Conservation (phyloP, 2,113 vertebrate species). For the Trogon surrucura region DNA sequence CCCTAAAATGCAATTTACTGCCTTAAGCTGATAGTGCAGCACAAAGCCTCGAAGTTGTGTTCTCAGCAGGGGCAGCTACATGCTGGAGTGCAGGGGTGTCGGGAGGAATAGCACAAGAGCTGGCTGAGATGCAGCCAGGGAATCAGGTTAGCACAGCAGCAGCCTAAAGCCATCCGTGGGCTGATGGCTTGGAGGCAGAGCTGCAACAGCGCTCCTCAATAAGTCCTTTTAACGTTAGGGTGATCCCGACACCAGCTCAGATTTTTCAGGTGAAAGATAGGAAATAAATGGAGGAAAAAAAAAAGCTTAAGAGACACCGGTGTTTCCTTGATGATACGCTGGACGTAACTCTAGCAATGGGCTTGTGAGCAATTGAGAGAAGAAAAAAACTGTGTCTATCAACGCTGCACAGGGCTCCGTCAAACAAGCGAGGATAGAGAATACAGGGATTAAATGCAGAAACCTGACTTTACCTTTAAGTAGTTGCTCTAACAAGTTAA, state of each 20-base stretch:
- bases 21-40: background rate
- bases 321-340: background rate
- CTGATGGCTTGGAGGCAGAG: background rate
- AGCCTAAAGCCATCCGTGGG: too few species aligned
- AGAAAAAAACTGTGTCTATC: background rate
- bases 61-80: background rate
- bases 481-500: background rate
- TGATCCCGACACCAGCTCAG: background rate
- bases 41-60: background rate
- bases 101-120: background rate
- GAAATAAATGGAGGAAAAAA: background rate
- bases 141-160: background rate
- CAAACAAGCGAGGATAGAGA: background rate
- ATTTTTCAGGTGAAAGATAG: background rate
- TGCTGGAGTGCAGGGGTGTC: background rate
- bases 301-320: too few species aligned
- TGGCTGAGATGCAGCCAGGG: background rate
- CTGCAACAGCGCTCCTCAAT: background rate
- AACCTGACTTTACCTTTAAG: background rate
- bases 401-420: background rate
- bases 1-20: background rate
- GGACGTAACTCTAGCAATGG: background rate
- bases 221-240: background rate
- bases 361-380: background rate
- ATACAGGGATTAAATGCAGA: background rate